Conservation (phyloP, 2,888 invertebrate species). For the Nephrotoma guestfalica region DNA sequence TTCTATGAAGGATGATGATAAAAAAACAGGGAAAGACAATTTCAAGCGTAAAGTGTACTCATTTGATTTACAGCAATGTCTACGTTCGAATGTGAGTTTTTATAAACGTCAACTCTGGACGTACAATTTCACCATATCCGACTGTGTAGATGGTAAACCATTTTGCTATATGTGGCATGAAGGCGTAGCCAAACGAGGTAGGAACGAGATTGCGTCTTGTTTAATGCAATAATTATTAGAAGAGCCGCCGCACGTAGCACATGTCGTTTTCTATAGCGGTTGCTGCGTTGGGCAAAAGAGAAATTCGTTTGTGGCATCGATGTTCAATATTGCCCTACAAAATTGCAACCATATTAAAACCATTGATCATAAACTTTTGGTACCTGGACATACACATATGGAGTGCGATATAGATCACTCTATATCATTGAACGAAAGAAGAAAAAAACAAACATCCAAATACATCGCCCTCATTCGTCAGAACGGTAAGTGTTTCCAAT, state of each 20-base stretch:
- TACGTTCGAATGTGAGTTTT: background rate
- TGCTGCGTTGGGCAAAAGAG: constrained; percentile 13
- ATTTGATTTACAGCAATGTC: background rate
- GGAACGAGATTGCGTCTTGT: too few species aligned
- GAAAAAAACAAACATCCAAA: background rate
- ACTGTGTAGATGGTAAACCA: background rate
- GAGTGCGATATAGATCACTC: background rate
- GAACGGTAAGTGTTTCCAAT: too few species aligned
- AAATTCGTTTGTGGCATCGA: constrained; percentile 11
- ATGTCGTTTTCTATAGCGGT: constrained; percentile 12
- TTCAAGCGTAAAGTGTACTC: background rate
- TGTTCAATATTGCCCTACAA: constrained; percentile 11
- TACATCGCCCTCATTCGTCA: background rate
- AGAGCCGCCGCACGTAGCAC: background rate
- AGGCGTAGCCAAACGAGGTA: too few species aligned
- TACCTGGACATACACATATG: background rate
- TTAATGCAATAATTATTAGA: too few species aligned
- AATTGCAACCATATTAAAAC: background rate
- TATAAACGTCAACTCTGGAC: background rate
- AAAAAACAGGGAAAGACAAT: background rate
- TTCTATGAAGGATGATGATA: background rate
- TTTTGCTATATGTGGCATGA: too few species aligned
- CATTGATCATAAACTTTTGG: background rate
- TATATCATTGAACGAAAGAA: too few species aligned
- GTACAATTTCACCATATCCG: background rate